Conservation (phyloP, 1,140 invertebrate species). For the Cherax quadricarinatus region DNA sequence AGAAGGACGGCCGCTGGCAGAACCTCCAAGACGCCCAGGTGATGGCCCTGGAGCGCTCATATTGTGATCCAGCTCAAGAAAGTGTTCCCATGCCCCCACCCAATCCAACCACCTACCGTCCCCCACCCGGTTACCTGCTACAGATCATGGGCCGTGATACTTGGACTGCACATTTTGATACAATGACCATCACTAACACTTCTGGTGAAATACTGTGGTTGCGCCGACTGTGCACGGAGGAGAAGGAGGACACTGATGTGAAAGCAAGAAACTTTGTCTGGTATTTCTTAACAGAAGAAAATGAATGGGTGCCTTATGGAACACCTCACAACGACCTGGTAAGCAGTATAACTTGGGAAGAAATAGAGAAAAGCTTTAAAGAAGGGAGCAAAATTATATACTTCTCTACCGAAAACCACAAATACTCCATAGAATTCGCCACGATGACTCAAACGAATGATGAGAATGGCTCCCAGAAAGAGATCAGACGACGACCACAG, state of each 20-base stretch:
- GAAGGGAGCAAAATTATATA: not conserved
- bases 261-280: not conserved
- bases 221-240: constrained; percentile 31
- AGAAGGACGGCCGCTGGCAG: constrained; percentile 18
- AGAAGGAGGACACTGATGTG: not conserved
- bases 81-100: constrained; percentile 10
- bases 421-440: constrained; percentile 20
- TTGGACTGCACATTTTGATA: constrained; percentile 44
- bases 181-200: constrained; percentile 44
- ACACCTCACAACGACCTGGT: constrained; percentile 1
- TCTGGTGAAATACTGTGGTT: constrained; percentile 34
- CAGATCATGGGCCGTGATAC: constrained; percentile 29
- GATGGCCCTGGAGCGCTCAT: constrained; percentile 17
- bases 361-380: constrained; percentile 49
- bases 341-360: constrained; percentile 37
- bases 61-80: constrained; percentile 29
- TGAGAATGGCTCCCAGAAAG: constrained; percentile 6
- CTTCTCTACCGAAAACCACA: constrained; percentile 18
- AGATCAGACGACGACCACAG: constrained; percentile 45
- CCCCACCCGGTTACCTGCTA: not conserved
- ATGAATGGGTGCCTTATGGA: constrained; percentile 49
- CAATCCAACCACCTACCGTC: not conserved
- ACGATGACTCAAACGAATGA: constrained; percentile 54
- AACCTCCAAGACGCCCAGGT: constrained; percentile 9
- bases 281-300: constrained; percentile 36